Evolutionary conservation across 2,888 invertebrate genomes (phyloP), one percentile per base, ranked within the genome.

Genomic region (Gastracanthus pulcherrimus): DNA sequence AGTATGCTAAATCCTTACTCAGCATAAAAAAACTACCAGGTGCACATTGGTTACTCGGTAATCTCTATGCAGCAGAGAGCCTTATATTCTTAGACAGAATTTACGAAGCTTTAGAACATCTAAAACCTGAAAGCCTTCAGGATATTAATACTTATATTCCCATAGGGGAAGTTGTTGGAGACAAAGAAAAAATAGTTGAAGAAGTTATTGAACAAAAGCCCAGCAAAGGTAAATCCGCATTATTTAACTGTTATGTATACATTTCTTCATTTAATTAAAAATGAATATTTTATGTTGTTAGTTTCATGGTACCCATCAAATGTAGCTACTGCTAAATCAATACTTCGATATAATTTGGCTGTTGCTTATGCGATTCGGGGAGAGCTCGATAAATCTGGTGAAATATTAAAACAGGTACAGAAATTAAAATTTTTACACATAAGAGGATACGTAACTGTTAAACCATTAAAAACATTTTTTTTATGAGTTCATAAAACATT

Each of bases 1-100:
- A 96, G 88, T 95, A 96, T 92, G 95, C 97, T 0, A 95, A 95
- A 88, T 94, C 94, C 29, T 92, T 98, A 48, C 92, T 98, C 13
- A 93, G 93, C 77, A 95, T 97, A 87, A 94, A 96, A 31, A 94
- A 95, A 84, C 89, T 96, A 48, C 95, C 96, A 0, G 95, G 95
- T 79, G 94, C 94, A 23, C 95, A 96, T 87, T 95, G 93, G 90
- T 94, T 97, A 86, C 93, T 98, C 87, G 98, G 95, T 0, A 96
- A 97, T 91, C 94, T 98, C 87, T 98, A 98, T 91, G 96, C 96
- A 71, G 97, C 97, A 0, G 98, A 98, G 92, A 96, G 97, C 34
- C 92, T 97, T 13, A 95, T 98, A 74, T 94, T 96, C 86, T 92
- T 97, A 89, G 97, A 98, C 89, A 94, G 95, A 92, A 95, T 97